These are phyloP conservation scores for Crioceris asparagi DNA, from an alignment of 2,888 invertebrate genomes.

Conservation along the genomic window DNA sequence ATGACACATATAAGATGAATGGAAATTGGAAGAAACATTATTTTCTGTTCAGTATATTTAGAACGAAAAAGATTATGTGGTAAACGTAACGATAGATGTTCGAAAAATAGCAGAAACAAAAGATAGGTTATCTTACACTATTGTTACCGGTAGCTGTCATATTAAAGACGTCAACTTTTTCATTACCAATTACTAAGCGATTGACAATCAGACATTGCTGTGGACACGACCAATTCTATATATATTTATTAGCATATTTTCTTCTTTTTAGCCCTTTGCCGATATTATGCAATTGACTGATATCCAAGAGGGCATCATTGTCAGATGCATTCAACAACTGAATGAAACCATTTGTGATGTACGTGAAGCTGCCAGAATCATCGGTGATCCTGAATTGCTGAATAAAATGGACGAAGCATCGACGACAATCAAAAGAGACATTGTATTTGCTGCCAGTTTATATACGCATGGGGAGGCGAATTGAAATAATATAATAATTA, in stretches of 20 bases:
- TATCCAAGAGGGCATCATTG: constrained; percentile 96
- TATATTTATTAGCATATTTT: not conserved
- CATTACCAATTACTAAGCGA: too few species aligned
- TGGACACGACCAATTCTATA: not conserved
- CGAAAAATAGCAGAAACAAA: too few species aligned
- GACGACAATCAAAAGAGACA: constrained; percentile 87
- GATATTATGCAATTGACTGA: constrained; percentile 89
- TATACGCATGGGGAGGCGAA: constrained; percentile 53
- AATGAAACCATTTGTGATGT: constrained; percentile 86
- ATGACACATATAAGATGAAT: too few species aligned
- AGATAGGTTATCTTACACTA: not conserved
- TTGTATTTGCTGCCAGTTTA: constrained; percentile 94
- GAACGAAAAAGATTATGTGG: too few species aligned
- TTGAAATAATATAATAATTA: constrained; percentile 5
- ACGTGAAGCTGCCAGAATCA: constrained; percentile 82
- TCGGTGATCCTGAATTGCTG: constrained; percentile 85
- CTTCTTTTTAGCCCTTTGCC: constrained; percentile 61
- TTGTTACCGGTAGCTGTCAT: too few species aligned
- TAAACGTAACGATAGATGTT: too few species aligned
- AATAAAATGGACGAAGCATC: constrained; percentile 95
- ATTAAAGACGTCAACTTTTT: too few species aligned
- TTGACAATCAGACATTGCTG: too few species aligned
- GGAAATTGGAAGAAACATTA: too few species aligned
- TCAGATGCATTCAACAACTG: constrained; percentile 90
- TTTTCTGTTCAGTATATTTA: too few species aligned